phyloP scores from a whole-genome alignment of 2,113 vertebrate species.

The Calyptomena viridis region DNA sequence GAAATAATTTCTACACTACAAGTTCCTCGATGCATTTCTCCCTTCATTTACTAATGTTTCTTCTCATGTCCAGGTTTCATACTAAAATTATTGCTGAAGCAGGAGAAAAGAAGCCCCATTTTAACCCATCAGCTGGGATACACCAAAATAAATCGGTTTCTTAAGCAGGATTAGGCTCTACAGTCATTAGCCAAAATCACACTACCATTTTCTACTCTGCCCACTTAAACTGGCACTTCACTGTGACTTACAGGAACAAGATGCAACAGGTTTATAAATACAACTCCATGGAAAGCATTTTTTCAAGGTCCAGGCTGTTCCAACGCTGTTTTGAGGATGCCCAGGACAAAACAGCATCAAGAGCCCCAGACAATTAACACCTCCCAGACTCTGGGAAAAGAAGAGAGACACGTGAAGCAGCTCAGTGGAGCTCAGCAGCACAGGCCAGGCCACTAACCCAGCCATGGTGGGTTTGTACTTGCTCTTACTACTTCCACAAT shows the following conservation, averaged over 20 bases:
- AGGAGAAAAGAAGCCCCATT: not conserved
- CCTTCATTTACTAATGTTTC: not conserved
- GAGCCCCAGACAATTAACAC: not conserved
- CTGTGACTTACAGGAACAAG: not conserved
- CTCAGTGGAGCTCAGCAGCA: not conserved
- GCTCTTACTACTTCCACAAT: fast-evolving
- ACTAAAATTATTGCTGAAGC: not conserved
- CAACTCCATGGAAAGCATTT: not conserved
- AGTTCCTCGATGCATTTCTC: not conserved
- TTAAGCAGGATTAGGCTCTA: not conserved
- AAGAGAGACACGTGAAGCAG: not conserved
- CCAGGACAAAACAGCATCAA: not conserved
- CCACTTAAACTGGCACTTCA: not conserved
- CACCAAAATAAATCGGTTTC: not conserved
- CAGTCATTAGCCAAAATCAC: not conserved
- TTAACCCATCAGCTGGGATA: not conserved
- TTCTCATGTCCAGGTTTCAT: not conserved
- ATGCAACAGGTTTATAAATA: not conserved
- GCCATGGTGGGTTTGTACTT: not conserved
- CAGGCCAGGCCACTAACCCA: not conserved
- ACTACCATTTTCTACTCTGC: not conserved
- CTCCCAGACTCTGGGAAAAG: not conserved
- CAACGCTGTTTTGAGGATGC: not conserved
- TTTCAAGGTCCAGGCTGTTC: not conserved
- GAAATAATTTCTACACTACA: not conserved